Base-by-base conservation (phyloP, 2,113 vertebrate species). In the Cygnus atratus region DNA sequence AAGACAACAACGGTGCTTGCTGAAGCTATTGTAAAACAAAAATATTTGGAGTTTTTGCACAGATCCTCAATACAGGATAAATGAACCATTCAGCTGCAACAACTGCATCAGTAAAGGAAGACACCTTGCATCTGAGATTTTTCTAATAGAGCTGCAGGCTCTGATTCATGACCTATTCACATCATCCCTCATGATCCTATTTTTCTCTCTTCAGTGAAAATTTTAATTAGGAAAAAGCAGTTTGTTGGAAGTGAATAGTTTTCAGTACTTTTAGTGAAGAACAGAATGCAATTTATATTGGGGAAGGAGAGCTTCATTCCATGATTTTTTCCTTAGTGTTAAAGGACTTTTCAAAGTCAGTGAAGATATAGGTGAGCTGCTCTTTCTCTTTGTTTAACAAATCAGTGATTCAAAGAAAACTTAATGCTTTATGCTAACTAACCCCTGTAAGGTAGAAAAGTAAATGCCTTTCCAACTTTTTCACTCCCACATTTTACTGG, bases 41-140 rank as follows among this genome's bases (percentile, higher is more conserved):
- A 39, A 13, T 26, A 3, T 2, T 14, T 2, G 2, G 25, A 4
- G 0, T 2, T 37, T 72, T 66, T 83, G 8, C 52, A 22, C 26
- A 68, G 33, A 6, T 65, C 4, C 15, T 48, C 18, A 10, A 11
- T 44, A 28, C 12, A 44, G 37, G 2, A 59, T 87, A 87, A 78
- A 78, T 10, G 31, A 77, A 52, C 18, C 18, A 39, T 78, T 57
- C 52, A 48, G 2, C 13, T 89, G 17, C 26, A 87, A 68, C 43
- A 48, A 1, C 13, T 46, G 19, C 13, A 37, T 52, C 14, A 31
- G 35, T 82, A 73, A 83, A 77, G 29, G 16, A 74, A 74, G 35
- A 75, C 5, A 20, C 4, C 4, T 67, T 86, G 31, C 21, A 35
- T 41, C 16, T 41, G 11, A 58, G 22, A 9, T 67, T 90, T 61